Evolutionary conservation across 2,888 invertebrate genomes (phyloP).

Genomic region (Drosophila engyochracea): DNA sequence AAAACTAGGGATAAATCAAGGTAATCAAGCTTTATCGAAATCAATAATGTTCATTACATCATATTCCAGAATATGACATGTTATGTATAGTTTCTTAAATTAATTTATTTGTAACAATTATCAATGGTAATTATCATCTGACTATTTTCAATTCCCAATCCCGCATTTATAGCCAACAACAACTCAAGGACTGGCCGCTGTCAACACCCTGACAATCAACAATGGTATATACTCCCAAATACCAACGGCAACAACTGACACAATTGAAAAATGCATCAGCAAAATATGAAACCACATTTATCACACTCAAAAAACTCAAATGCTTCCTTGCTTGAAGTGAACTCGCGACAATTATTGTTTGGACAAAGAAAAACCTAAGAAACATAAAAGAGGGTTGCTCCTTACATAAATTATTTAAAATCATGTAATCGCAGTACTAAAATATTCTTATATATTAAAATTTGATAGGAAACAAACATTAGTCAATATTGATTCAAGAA

Average conservation of each 20-base stretch:
- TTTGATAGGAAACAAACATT: not conserved
- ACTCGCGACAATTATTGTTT: conserved; percentile 30
- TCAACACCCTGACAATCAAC: conserved; percentile 44
- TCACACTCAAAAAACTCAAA: conserved; percentile 48
- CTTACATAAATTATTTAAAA: not conserved
- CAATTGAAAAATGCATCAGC: conserved; percentile 20
- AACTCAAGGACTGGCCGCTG: conserved; percentile 5
- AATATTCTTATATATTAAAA: not conserved
- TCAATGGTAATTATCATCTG: not conserved
- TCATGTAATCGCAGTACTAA: not conserved
- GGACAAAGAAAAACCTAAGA: conserved; percentile 19
- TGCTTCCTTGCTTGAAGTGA: conserved; percentile 28
- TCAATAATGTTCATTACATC: not conserved
- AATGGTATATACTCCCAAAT: not conserved
- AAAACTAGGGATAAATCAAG: not conserved
- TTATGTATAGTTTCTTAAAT: not conserved
- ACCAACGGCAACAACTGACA: conserved; percentile 9
- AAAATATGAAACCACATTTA: conserved; percentile 42
- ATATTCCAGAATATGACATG: not conserved
- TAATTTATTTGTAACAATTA: not conserved
- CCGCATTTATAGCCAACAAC: not conserved
- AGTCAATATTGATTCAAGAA: not conserved
- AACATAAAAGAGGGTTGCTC: conserved; percentile 16
- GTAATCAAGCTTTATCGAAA: not conserved
- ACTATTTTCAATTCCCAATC: not conserved